Conservation (phyloP, 2,113 vertebrate species). For the Mixornis gularis region DNA sequence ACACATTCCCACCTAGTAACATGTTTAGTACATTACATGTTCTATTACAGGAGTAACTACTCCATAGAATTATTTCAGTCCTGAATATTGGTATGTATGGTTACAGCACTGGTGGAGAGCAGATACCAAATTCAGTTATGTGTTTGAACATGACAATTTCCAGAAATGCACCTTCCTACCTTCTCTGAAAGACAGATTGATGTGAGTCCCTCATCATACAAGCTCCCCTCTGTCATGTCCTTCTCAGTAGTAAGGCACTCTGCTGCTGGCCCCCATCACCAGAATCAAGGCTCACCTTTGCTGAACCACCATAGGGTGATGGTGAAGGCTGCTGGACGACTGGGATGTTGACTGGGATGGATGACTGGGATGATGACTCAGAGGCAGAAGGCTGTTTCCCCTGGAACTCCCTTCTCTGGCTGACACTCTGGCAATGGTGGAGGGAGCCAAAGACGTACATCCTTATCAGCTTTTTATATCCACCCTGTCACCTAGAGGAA, state of each 20-base stretch:
- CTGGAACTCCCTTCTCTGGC: neutral
- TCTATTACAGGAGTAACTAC: neutral
- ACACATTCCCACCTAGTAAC: neutral
- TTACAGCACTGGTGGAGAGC: neutral
- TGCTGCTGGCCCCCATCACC: neutral
- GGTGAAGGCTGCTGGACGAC: neutral
- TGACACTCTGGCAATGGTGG: neutral
- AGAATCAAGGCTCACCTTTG: neutral
- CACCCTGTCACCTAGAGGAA: neutral
- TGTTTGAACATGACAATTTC: neutral
- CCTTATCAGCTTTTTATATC: neutral
- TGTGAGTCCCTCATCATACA: rapidly evolving
- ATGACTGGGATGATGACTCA: neutral
- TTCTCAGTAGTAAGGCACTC: neutral
- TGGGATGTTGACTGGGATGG: neutral
- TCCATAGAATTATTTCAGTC: neutral
- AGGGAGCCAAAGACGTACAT: neutral
- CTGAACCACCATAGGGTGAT: neutral
- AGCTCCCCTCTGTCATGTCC: neutral
- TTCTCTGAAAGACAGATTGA: neutral
- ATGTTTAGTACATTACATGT: neutral
- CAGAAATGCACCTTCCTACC: neutral
- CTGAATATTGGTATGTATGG: neutral
- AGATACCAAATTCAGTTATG: neutral
- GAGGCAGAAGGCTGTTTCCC: neutral